phyloP scores from a whole-genome alignment of 35 echinoderm and acorn worm species.

The Hemicentrotus pulcherrimus region DNA sequence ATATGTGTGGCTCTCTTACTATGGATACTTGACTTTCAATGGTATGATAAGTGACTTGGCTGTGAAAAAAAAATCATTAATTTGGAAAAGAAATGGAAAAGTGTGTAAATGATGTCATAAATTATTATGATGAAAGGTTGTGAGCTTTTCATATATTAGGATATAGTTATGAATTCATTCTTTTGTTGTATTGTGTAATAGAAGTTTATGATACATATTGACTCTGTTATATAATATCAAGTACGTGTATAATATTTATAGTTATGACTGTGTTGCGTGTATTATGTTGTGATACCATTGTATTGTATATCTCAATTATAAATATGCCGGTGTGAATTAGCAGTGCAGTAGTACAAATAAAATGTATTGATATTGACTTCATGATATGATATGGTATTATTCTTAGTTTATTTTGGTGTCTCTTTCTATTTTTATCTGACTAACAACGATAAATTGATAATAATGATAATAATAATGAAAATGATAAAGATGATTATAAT shows the following conservation, averaged over 20 bases:
- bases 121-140: neutral
- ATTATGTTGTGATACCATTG: neutral
- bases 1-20: too few species aligned
- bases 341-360: constrained; percentile 1
- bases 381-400: neutral
- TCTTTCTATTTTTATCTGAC: neutral
- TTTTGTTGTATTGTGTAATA: neutral
- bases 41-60: neutral
- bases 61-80: neutral
- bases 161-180: neutral
- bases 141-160: too few species aligned
- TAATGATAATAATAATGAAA: too few species aligned
- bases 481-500: too few species aligned
- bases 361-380: neutral
- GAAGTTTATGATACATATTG: neutral
- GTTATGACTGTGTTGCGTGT: neutral
- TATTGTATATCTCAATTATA: neutral
- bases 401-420: neutral
- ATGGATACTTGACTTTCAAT: neutral
- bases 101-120: neutral
- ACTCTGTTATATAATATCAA: neutral
- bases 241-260: neutral
- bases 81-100: neutral
- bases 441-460: too few species aligned
- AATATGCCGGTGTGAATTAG: neutral